Evolutionary conservation across 1,140 invertebrate species (phyloP).

Genomic region (Drosophila subobscura): DNA sequence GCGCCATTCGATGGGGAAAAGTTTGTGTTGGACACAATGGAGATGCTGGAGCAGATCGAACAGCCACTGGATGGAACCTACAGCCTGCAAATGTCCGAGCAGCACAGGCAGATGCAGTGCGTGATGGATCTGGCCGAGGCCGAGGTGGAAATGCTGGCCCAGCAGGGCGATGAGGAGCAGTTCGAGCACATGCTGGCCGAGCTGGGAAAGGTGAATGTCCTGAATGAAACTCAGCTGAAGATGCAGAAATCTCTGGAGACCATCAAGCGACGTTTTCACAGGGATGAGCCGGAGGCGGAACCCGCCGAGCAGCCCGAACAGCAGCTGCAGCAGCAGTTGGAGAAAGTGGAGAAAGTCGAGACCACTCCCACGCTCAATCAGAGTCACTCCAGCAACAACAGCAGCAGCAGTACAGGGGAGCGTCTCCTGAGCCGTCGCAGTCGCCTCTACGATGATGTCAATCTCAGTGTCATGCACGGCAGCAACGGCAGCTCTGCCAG

Average conservation of each 20-base stretch:
- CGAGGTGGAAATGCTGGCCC: constrained; percentile 70
- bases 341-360: constrained; percentile 21
- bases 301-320: constrained; percentile 12
- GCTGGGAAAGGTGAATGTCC: constrained; percentile 62
- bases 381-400: constrained; percentile 34
- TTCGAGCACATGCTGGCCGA: constrained; percentile 78
- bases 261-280: constrained; percentile 75
- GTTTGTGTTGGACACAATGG: constrained; percentile 54
- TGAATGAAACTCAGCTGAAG: constrained; percentile 70
- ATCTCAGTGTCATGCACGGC: constrained; percentile 63
- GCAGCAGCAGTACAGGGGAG: constrained; percentile 49
- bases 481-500: constrained; percentile 49
- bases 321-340: constrained; percentile 14
- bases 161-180: constrained; percentile 77
- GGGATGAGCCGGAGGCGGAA: constrained; percentile 29
- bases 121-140: constrained; percentile 75
- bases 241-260: constrained; percentile 79
- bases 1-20: constrained; percentile 42
- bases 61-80: constrained; percentile 63
- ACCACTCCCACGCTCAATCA: constrained; percentile 29
- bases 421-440: constrained; percentile 75
- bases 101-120: constrained; percentile 71
- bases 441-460: constrained; percentile 81
- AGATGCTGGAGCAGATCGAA: constrained; percentile 73
- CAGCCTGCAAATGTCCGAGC: constrained; percentile 48